Conservation (phyloP, 2,797 vertebrate species). For the Telmatherina bonti region DNA sequence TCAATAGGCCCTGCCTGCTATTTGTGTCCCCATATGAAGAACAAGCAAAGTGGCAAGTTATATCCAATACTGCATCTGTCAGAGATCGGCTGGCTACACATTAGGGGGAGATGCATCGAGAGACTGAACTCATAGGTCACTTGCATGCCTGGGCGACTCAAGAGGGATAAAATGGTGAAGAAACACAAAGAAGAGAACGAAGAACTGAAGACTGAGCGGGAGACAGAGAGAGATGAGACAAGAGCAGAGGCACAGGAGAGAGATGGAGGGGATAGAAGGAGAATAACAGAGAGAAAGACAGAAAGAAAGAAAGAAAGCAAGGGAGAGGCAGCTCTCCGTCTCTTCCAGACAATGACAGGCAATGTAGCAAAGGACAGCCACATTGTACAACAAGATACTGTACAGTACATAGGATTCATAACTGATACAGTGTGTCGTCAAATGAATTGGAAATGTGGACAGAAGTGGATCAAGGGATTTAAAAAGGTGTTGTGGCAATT, state of each 20-base stretch:
- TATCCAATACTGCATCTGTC: constrained; percentile 62
- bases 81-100: constrained; percentile 47
- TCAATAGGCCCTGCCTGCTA: constrained; percentile 67
- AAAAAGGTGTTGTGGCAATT: constrained; percentile 75
- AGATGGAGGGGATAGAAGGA: no score
- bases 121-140: constrained; percentile 84
- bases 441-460: constrained; percentile 76
- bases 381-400: constrained; percentile 83
- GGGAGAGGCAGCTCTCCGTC: constrained; percentile 77
- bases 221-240: constrained; percentile 63
- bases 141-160: constrained; percentile 86
- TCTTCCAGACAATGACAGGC: constrained; percentile 83
- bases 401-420: constrained; percentile 80
- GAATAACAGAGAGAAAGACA: constrained; percentile 16
- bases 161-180: constrained; percentile 78
- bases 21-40: constrained; percentile 63
- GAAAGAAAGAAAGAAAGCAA: constrained; percentile 53
- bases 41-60: constrained; percentile 63
- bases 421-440: constrained; percentile 80
- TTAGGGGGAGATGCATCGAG: constrained; percentile 79
- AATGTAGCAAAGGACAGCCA: constrained; percentile 83
- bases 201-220: constrained; percentile 71
- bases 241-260: constrained; percentile 41
- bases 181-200: constrained; percentile 81
- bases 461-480: constrained; percentile 69